A percentile compares a stretch with the other conserved stretches of the same genome.
Conservation (phyloP, 1,140 invertebrate genomes). For the Leptinotarsa defecta region DNA sequence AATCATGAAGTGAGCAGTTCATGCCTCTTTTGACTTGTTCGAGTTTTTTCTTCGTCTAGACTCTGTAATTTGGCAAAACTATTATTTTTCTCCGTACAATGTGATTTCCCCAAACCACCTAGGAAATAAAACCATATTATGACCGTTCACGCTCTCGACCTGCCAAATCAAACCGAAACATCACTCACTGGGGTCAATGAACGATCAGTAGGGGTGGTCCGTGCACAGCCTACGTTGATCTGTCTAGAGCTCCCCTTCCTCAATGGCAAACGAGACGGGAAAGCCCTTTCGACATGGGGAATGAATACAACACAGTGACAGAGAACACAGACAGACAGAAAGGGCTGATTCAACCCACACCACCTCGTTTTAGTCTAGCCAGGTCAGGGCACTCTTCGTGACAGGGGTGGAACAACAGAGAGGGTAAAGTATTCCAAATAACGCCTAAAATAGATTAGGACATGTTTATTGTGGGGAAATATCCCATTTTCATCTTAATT, state of each 20-base stretch:
- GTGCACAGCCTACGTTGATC: constrained; percentile 4
- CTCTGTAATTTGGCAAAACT: no score
- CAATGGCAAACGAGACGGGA: background rate
- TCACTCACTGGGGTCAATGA: background rate
- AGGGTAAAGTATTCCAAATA: background rate
- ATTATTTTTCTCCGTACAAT: no score
- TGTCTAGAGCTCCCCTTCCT: background rate
- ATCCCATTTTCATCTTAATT: no score
- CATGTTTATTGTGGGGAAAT: no score
- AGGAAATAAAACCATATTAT: no score
- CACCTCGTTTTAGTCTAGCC: background rate
- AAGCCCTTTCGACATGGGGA: background rate
- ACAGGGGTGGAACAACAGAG: constrained; percentile 1
- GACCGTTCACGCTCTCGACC: no score
- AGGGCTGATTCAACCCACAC: background rate
- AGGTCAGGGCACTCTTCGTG: background rate
- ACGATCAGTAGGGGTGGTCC: background rate
- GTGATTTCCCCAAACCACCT: no score
- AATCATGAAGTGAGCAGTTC: no score
- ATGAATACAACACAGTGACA: background rate
- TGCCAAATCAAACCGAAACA: background rate
- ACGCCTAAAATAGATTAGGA: no score
- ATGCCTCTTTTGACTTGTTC: no score
- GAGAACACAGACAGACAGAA: background rate
- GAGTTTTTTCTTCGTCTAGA: no score